Base-by-base conservation (phyloP, 2,888 invertebrate species). In the Athetis lepigone region DNA sequence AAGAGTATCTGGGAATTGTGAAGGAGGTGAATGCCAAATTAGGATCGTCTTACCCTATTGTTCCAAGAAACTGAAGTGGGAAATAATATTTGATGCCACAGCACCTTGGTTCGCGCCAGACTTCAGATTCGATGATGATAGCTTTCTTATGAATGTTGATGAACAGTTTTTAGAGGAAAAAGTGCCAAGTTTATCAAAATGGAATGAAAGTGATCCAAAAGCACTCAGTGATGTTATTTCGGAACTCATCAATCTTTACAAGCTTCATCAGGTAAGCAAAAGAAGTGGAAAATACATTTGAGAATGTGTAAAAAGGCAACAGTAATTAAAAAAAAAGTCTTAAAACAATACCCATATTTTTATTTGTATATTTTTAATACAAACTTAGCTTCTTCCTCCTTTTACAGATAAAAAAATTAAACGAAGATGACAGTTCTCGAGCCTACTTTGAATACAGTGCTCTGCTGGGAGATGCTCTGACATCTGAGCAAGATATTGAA, bases 51-150 rank as follows among this genome's bases (percentile, higher is more conserved):
- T 97, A 55, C 97, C 97, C 0, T 97, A 96, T 86, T 97, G 97
- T 66, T 96, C 96, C 2, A 96, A 96, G 72, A 94, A 93, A 65
- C 86, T 97, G 4, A 95, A 95, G 75, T 97, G 97, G 97, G 96
- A 97, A 82, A 93, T 97, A 13, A 90, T 97, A 64, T 97, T 97
- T 89, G 96, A 97, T 85, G 90, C 93, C 0, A 88, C 94, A 16
- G 90, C 92, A 49, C 96, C 96, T 6, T 96, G 96, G 88, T 96
- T 96, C 82, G 96, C 97, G 5, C 97, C 97, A 1, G 97, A 97
- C 86, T 97, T 97, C 84, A 95, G 96, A 80, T 97, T 97, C 88
- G 96, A 97, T 75, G 97, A 97, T 86, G 96, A 96, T 40, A 93
- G 91, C 50, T 97, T 97, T 87, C 88, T 96, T 25, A 94, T 91